Percentiles rank a stretch among this genome's conserved stretches.
phyloP scores from a whole-genome alignment of 2,113 vertebrate genomes.

The Calidris pugnax region DNA sequence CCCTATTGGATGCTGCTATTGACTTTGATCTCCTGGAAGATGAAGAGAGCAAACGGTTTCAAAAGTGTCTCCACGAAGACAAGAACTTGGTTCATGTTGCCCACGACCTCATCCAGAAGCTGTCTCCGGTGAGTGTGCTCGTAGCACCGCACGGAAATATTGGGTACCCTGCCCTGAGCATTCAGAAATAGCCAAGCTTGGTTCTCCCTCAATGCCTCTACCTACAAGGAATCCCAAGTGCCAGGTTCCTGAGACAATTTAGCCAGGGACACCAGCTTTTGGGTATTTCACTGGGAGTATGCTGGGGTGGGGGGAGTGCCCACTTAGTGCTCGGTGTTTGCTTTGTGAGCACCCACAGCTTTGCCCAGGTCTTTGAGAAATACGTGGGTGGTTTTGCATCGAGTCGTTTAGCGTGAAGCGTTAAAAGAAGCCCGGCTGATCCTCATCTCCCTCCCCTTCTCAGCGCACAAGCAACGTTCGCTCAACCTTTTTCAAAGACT shows the following conservation, averaged over 20 bases:
- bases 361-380: not conserved
- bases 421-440: not conserved
- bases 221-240: not conserved
- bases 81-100: constrained; percentile 95
- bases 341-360: not conserved
- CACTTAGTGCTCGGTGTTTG: not conserved
- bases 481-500: constrained; percentile 97
- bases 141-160: too few relatives aligned
- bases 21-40: constrained; percentile 95
- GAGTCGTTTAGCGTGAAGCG: accelerated
- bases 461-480: constrained; percentile 92
- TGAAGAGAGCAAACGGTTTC: constrained; percentile 90
- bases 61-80: constrained; percentile 91
- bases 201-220: not conserved
- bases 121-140: constrained; percentile 87
- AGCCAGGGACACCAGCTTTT: not conserved
- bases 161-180: accelerated
- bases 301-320: not conserved
- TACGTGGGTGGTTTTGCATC: accelerated
- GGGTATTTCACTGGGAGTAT: not conserved
- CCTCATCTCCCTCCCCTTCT: not conserved
- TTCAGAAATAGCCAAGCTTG: not conserved
- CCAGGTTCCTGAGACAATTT: not conserved
- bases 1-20: constrained; percentile 90
- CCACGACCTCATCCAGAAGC: constrained; percentile 98